These are phyloP conservation scores for Parazoanthus darwini DNA, from an alignment of 92 coral and sea anemone genomes.

Conservation along the genomic window DNA sequence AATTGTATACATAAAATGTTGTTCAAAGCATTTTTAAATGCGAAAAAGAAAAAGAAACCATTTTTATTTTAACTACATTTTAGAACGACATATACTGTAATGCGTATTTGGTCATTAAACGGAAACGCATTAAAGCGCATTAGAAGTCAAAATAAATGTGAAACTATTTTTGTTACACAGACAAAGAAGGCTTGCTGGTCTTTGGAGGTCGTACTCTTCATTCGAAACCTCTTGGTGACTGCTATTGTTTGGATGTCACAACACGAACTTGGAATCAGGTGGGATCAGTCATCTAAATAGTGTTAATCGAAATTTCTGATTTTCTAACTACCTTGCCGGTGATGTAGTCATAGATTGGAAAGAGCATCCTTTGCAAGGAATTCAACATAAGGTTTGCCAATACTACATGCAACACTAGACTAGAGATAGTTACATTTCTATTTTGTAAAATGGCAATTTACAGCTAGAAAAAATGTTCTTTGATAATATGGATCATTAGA, in stretches of 20 bases:
- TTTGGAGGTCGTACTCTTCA: conserved; percentile 75
- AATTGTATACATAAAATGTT: background rate
- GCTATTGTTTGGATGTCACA: conserved; percentile 56
- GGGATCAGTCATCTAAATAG: background rate
- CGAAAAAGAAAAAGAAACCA: too few species aligned
- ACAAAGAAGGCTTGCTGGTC: conserved; percentile 61
- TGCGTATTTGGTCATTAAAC: background rate
- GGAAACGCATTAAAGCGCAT: background rate
- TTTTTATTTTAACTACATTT: background rate
- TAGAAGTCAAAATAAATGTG: background rate
- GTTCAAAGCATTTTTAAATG: too few species aligned
- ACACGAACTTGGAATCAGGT: conserved; percentile 78
- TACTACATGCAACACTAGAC: too few species aligned
- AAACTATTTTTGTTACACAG: conserved; percentile 21
- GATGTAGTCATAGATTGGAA: background rate
- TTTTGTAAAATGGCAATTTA: too few species aligned
- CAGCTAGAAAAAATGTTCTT: too few species aligned
- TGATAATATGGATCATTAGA: too few species aligned
- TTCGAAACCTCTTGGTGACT: conserved; percentile 65
- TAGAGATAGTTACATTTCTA: too few species aligned
- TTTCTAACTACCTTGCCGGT: background rate
- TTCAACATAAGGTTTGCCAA: too few species aligned
- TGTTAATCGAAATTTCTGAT: too few species aligned
- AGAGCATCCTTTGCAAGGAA: too few species aligned
- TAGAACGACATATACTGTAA: background rate